phyloP scores from a whole-genome alignment of 2,113 vertebrate genomes.

The Reinhardtius hippoglossoides region DNA sequence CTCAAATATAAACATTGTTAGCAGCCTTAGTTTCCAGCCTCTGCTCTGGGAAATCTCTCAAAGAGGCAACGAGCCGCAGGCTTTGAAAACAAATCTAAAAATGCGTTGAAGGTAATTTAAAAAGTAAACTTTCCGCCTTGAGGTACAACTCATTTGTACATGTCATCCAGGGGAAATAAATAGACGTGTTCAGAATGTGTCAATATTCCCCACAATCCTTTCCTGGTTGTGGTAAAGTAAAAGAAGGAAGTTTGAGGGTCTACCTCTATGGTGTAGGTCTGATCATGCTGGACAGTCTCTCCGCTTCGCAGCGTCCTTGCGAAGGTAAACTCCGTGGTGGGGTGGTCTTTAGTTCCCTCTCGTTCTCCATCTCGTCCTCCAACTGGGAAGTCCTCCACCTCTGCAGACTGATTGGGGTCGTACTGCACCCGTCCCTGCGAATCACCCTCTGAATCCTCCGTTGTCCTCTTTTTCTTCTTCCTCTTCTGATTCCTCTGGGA shows the following conservation, averaged over 20 bases:
- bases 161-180: too few species aligned
- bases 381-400: constrained; percentile 68
- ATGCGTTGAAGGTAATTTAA: too few species aligned
- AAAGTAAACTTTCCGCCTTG: too few species aligned
- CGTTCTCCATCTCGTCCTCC: constrained; percentile 71
- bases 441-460: constrained; percentile 80
- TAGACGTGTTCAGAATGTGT: not conserved
- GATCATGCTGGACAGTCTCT: constrained; percentile 85
- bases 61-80: too few species aligned
- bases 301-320: constrained; percentile 84
- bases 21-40: too few species aligned
- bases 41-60: too few species aligned
- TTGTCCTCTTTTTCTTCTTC: constrained; percentile 85
- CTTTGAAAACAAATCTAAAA: too few species aligned
- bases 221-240: not conserved
- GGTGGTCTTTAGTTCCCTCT: constrained; percentile 67
- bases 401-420: constrained; percentile 72
- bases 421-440: constrained; percentile 56
- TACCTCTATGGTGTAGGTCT: constrained; percentile 90
- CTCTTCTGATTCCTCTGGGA: constrained; percentile 92
- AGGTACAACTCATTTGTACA: not conserved
- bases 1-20: too few species aligned
- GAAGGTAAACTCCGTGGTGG: constrained; percentile 82
- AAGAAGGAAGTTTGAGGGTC: constrained; percentile 31
- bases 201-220: not conserved